These are phyloP conservation scores for Ladona fulva DNA, from an alignment of 1,140 invertebrate genomes.

Conservation along the genomic window DNA sequence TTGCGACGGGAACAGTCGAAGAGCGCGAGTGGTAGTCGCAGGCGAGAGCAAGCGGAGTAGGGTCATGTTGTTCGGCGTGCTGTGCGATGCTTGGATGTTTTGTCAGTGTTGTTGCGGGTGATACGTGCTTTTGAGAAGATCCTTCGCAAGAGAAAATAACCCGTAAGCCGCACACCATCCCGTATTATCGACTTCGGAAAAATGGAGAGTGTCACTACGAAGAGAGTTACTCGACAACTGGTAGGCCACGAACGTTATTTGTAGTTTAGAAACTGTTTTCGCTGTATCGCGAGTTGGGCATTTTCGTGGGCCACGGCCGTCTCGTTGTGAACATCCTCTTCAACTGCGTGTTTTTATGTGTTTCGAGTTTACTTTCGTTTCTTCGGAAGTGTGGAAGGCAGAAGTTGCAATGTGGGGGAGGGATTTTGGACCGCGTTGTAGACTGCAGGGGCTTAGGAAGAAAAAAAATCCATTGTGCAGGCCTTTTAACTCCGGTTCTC, in stretches of 20 bases:
- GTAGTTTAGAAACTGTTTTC: neutral
- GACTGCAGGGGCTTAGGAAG: neutral
- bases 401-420: neutral
- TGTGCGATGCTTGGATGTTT: neutral
- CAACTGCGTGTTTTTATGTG: neutral
- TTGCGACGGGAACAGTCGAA: neutral
- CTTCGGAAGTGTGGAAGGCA: neutral
- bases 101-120: neutral
- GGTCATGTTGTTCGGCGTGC: neutral
- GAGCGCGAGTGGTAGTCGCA: neutral
- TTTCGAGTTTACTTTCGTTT: neutral
- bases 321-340: neutral
- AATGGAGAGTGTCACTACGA: neutral
- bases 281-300: neutral
- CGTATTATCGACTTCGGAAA: neutral
- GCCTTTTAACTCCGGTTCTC: neutral
- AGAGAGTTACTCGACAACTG: neutral
- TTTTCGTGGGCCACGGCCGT: neutral
- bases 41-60: neutral
- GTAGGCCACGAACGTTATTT: neutral
- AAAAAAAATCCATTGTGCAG: neutral
- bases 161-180: too few species aligned
- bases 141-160: neutral
- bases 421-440: neutral
- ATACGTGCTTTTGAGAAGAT: neutral